Conservation (phyloP, 2,888 invertebrate genomes). For the Ochropleura leucogaster region DNA sequence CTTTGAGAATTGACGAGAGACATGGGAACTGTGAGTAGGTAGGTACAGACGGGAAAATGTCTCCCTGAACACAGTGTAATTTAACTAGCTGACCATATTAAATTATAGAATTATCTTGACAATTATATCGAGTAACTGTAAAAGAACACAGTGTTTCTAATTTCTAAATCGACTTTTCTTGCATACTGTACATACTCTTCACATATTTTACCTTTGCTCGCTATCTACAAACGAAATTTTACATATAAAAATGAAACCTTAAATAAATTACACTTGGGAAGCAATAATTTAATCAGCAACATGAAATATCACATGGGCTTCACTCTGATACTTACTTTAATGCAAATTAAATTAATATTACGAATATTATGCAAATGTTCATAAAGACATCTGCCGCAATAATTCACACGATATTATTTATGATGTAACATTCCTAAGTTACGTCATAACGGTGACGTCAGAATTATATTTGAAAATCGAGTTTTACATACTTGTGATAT, state of each 20-base stretch:
- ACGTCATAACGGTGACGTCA: slow-evolving; percentile 43
- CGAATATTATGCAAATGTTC: slow-evolving; percentile 36
- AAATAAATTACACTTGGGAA: slow-evolving; percentile 40
- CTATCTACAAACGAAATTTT: neutral
- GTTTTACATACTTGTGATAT: slow-evolving; percentile 24
- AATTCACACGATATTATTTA: slow-evolving; percentile 47
- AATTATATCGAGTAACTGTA: too few relatives aligned
- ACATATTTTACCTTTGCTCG: neutral
- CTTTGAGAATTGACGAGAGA: slow-evolving; percentile 37
- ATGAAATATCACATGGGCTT: slow-evolving; percentile 25
- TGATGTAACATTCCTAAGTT: slow-evolving; percentile 44
- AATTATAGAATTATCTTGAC: neutral
- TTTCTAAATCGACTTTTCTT: neutral
- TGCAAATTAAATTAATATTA: slow-evolving; percentile 48
- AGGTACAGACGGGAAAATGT: slow-evolving; percentile 5
- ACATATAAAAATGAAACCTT: slow-evolving; percentile 17
- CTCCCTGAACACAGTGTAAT: slow-evolving; percentile 2
- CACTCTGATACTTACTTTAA: slow-evolving; percentile 30
- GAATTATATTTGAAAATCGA: slow-evolving; percentile 40
- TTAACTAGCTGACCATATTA: slow-evolving; percentile 13
- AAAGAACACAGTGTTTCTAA: neutral
- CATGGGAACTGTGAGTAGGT: neutral
- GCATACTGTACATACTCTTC: neutral
- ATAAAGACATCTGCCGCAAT: slow-evolving; percentile 35
- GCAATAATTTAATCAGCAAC: slow-evolving; percentile 35